phyloP scores from a whole-genome alignment of 2,113 vertebrate genomes.

The Ia io region DNA sequence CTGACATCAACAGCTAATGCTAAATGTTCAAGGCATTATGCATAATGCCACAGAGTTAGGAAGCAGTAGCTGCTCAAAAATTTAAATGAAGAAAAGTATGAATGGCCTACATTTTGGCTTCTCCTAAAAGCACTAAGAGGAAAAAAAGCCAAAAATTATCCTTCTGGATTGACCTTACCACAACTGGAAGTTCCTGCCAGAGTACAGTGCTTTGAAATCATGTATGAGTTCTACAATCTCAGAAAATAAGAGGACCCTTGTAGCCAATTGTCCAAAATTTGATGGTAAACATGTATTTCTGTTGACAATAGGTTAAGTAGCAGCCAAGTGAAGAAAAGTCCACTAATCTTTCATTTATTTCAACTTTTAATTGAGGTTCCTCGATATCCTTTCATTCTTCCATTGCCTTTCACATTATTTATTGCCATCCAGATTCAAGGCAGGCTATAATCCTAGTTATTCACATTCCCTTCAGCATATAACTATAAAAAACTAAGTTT shows the following conservation, averaged over 20 bases:
- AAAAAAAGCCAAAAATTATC: background rate
- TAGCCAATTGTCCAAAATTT: background rate
- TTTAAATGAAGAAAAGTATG: background rate
- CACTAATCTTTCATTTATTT: background rate
- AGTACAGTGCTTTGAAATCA: background rate
- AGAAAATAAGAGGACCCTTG: background rate
- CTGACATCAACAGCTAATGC: background rate
- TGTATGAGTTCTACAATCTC: background rate
- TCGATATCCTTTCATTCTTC: background rate
- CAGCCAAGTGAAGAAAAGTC: background rate
- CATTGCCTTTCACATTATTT: background rate
- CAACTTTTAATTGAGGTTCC: background rate
- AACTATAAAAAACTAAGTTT: background rate
- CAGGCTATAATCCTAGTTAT: background rate
- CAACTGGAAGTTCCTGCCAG: background rate
- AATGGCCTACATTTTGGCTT: background rate
- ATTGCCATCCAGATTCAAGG: background rate
- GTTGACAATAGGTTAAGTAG: background rate
- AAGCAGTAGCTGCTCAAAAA: background rate
- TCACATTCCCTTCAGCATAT: background rate
- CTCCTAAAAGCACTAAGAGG: background rate
- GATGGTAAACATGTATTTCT: background rate
- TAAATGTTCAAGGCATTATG: background rate
- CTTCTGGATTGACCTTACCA: background rate
- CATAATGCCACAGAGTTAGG: background rate